Base-by-base conservation (phyloP, 2,888 invertebrate genomes). In the Drosophila pseudotalamancana region DNA sequence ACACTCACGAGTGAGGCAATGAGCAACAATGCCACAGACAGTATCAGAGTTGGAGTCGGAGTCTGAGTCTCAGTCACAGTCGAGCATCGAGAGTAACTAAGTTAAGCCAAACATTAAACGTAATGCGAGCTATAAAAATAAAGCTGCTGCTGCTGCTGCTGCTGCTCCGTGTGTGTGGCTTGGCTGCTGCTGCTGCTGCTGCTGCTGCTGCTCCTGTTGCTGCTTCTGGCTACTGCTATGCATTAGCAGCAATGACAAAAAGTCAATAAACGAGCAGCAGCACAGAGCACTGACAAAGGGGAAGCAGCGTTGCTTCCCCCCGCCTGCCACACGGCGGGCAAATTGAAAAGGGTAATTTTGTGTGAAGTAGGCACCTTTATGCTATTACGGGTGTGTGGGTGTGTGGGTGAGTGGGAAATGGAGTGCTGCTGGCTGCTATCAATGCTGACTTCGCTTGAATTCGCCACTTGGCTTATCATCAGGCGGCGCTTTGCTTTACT, bases 291-390 rank as follows among this genome's bases (percentile, higher is more conserved):
- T 49, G 67, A 42, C 43, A 56, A 34, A 40, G 25, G 43, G 43
- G 54, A 29, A 42, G 48, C 19, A 8, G 14, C 12, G 43, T 42
- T 40, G 53, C 46, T 56, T 34, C 46, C 64, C 50, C 6, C 8
- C 46, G 31, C 27, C 16, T 27, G 48, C 9, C 57, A 35, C 49
- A 57, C 32, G 65, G 69, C 51, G 63, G 63, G 81, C 77, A 87
- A 88, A 87, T 88, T 87, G 87, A 87, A 87, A 87, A 85, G 87
- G 87, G 88, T 87, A 88, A 87, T 87, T 87, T 87, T 83, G 88
- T 88, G 88, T 85, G 85, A 88, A 87, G 88, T 78, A 83, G 79
- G 79, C 79, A 81, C 84, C 87, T 84, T 83, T 77, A 73, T 73
- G 59, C 64, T 56, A 62, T 53, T 53, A 62, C 69, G 40, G 51